phyloP scores from a whole-genome alignment of 2,797 vertebrate genomes.

The Lateolabrax maculatus region DNA sequence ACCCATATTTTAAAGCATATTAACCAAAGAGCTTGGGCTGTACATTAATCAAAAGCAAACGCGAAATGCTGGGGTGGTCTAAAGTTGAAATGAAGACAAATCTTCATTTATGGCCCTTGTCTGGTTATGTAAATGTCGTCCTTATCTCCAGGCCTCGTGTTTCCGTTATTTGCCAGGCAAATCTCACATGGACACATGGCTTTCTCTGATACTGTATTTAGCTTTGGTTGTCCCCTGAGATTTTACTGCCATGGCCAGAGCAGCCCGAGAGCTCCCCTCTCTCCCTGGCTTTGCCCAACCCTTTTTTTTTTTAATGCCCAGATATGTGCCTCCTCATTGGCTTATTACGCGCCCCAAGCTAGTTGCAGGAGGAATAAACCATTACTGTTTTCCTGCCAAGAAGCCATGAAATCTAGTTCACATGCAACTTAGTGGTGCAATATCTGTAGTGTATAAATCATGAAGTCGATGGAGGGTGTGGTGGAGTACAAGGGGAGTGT shows the following conservation, averaged over 20 bases:
- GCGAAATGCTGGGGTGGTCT: neutral
- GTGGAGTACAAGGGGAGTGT: slow-evolving; percentile 14
- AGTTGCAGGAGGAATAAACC: slow-evolving; percentile 37
- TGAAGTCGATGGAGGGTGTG: slow-evolving; percentile 34
- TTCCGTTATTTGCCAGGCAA: slow-evolving; percentile 62
- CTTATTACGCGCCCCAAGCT: slow-evolving; percentile 51
- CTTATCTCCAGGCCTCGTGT: slow-evolving; percentile 40
- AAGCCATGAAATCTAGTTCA: slow-evolving; percentile 60
- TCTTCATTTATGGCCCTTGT: slow-evolving; percentile 39
- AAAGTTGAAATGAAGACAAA: slow-evolving; percentile 38
- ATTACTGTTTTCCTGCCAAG: slow-evolving; percentile 44
- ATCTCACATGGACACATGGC: slow-evolving; percentile 45
- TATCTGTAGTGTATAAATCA: slow-evolving; percentile 45
- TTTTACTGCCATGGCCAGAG: slow-evolving; percentile 34
- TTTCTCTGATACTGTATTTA: slow-evolving; percentile 58
- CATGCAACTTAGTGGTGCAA: slow-evolving; percentile 21
- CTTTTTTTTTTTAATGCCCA: slow-evolving; percentile 1
- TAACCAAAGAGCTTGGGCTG: slow-evolving; percentile 14
- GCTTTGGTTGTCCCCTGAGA: slow-evolving; percentile 53
- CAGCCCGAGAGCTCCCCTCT: neutral
- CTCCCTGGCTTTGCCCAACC: neutral
- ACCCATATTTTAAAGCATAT: slow-evolving; percentile 24
- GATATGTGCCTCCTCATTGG: slow-evolving; percentile 40
- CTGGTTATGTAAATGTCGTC: slow-evolving; percentile 63
- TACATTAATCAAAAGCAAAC: slow-evolving; percentile 22